A percentile compares a stretch with the other conserved stretches of the same genome.
Evolutionary conservation across 2,113 vertebrate genomes (phyloP).

Genomic region (Shinisaurus crocodilurus): DNA sequence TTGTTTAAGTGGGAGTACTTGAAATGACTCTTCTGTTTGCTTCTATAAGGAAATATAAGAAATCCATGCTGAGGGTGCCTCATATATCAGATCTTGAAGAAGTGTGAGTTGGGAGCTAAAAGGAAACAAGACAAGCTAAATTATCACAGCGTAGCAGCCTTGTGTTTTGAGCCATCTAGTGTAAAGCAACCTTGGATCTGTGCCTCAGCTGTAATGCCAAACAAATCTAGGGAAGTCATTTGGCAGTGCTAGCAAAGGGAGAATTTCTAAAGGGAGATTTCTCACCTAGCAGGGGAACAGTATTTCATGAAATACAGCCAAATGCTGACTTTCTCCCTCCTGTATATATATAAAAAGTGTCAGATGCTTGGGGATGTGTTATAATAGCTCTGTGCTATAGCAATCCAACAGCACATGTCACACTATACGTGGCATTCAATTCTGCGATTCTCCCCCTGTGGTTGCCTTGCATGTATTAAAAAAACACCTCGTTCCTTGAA

Average conservation of each 20-base stretch:
- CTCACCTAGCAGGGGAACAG: background rate
- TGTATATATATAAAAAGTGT: background rate
- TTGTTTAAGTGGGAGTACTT: background rate
- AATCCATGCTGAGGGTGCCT: background rate
- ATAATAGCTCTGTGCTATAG: background rate
- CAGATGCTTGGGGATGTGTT: background rate
- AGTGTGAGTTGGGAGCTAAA: background rate
- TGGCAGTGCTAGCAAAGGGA: background rate
- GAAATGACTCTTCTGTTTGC: background rate
- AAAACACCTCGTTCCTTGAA: too few species aligned
- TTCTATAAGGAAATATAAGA: conserved; percentile 25
- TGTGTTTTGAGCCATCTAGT: background rate
- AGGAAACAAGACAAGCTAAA: background rate
- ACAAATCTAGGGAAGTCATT: background rate
- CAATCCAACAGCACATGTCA: background rate
- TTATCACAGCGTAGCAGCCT: background rate
- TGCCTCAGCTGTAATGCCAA: background rate
- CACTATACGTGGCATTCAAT: background rate
- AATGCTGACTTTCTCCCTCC: background rate
- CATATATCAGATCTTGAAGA: background rate
- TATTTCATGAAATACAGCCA: background rate
- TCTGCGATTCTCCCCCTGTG: too few species aligned
- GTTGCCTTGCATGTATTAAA: too few species aligned
- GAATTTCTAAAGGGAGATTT: background rate
- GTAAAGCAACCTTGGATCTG: background rate